Evolutionary conservation across 1,140 invertebrate genomes (phyloP).

Genomic region (Choristoneura fumiferana): DNA sequence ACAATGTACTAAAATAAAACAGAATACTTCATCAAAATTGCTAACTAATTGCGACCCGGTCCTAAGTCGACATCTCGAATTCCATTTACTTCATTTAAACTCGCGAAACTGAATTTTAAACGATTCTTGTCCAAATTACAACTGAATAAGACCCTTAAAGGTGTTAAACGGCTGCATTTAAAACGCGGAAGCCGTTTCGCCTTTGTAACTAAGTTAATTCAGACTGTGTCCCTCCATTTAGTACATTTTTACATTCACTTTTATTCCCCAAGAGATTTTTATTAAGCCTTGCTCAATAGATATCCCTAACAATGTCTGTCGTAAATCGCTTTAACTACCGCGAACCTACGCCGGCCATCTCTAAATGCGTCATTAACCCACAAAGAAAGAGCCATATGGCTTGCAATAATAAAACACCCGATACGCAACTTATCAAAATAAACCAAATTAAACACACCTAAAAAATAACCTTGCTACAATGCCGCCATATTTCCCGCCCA

Average conservation of each 20-base stretch:
- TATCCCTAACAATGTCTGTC: conserved; percentile 38
- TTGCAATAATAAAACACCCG: conserved; percentile 7
- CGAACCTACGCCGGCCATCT: conserved; percentile 32
- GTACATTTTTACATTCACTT: no score
- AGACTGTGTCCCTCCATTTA: no score
- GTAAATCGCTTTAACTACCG: conserved; percentile 45
- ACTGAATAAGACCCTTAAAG: not conserved
- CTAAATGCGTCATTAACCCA: conserved; percentile 40
- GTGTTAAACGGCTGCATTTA: not conserved
- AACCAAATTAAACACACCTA: not conserved
- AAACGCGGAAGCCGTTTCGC: not conserved
- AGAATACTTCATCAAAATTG: no score
- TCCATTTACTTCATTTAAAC: not conserved
- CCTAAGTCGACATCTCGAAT: no score
- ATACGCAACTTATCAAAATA: not conserved
- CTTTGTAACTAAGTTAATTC: no score
- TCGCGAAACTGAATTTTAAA: not conserved
- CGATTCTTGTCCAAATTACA: not conserved
- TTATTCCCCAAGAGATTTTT: not conserved
- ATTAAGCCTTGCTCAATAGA: conserved; percentile 28
- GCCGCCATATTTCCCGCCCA: conserved; percentile 23
- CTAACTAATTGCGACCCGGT: no score
- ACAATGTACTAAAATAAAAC: no score
- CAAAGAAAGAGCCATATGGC: conserved; percentile 35
- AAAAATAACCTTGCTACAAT: conserved; percentile 21